These are phyloP conservation scores for Poeciliopsis turrubarensis DNA, from an alignment of 2,113 vertebrate genomes.

Conservation along the genomic window DNA sequence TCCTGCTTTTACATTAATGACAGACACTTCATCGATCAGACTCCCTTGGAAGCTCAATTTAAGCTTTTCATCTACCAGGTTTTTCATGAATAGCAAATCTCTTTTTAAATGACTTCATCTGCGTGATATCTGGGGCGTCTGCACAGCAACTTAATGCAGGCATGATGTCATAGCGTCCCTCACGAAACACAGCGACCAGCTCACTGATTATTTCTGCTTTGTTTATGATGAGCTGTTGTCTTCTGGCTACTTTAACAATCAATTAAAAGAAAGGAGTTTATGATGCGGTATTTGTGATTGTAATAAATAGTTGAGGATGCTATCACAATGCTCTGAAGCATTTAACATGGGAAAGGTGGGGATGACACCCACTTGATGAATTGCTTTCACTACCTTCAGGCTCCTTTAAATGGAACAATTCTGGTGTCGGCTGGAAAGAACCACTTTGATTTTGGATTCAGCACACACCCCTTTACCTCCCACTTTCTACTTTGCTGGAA, in stretches of 20 bases:
- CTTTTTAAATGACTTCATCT: not conserved
- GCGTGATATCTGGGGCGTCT: not conserved
- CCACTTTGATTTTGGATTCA: not conserved
- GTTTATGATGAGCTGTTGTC: not conserved
- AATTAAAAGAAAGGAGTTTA: not conserved
- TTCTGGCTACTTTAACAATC: not conserved
- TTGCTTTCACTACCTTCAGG: not conserved
- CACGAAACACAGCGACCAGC: not conserved
- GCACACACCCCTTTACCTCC: not conserved
- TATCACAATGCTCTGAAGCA: not conserved
- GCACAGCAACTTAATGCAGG: not conserved
- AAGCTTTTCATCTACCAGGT: not conserved
- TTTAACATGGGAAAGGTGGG: not conserved
- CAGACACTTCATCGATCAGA: not conserved
- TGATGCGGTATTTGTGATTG: not conserved
- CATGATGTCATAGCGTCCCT: not conserved
- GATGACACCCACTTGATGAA: not conserved
- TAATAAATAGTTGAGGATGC: no score
- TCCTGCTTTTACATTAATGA: not conserved
- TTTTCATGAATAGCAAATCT: not conserved
- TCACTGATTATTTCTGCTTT: not conserved
- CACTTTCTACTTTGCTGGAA: not conserved
- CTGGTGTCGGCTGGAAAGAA: not conserved
- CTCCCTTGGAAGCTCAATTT: not conserved
- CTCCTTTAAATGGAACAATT: constrained; percentile 2